A percentile compares a stretch with the other conserved stretches of the same genome.
phyloP scores from a whole-genome alignment of 2,113 vertebrate genomes.

The Telmatochromis brichardi region DNA sequence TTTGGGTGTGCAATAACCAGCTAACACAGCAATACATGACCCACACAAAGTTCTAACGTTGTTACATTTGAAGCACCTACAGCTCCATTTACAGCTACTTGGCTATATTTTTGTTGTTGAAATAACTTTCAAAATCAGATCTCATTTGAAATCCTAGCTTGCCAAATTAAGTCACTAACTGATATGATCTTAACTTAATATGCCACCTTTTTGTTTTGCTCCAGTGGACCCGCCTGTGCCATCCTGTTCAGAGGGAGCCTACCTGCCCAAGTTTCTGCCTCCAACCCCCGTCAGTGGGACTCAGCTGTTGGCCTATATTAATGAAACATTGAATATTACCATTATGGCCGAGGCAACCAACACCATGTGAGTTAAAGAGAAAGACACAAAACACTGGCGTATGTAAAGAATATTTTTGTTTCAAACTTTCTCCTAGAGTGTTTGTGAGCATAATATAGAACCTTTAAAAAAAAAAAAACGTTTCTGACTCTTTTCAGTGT shows the following conservation, averaged over 20 bases:
- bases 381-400: background rate
- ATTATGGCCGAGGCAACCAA: background rate
- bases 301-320: background rate
- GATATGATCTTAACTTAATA: background rate
- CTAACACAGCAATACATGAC: background rate
- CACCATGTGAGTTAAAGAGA: background rate
- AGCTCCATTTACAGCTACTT: fast-evolving
- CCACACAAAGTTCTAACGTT: fast-evolving
- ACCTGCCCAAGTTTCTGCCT: constrained; percentile 22
- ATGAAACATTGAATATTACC: background rate
- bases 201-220: background rate
- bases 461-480: background rate
- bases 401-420: background rate
- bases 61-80: background rate
- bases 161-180: background rate
- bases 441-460: background rate
- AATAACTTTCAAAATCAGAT: background rate
- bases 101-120: background rate
- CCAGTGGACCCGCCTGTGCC: constrained; percentile 15
- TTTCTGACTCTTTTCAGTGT: background rate
- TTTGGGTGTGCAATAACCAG: background rate
- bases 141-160: background rate
- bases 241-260: constrained; percentile 15
- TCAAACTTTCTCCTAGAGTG: background rate
- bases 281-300: constrained; percentile 6